A percentile compares a stretch with the other conserved stretches of the same genome.
These are phyloP conservation scores for Morus bassanus DNA, from an alignment of 2,797 vertebrate species.

Conservation along the genomic window DNA sequence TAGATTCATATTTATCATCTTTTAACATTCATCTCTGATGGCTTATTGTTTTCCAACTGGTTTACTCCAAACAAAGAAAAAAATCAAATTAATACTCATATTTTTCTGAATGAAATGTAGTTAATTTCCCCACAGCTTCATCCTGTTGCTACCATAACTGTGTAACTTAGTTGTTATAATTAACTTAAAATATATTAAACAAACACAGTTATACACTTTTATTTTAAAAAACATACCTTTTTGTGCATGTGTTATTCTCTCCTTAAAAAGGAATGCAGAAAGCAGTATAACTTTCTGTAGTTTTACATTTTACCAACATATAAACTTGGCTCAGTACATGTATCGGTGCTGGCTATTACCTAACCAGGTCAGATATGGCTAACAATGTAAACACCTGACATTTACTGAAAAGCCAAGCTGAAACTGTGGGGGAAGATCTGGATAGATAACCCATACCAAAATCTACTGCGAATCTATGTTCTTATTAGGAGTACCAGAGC, in stretches of 20 bases:
- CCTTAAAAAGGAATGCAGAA: neutral
- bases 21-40: neutral
- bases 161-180: neutral
- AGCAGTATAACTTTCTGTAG: neutral
- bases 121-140: neutral
- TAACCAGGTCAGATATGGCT: neutral
- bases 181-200: neutral
- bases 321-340: neutral
- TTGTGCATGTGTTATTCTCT: neutral
- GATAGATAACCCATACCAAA: neutral
- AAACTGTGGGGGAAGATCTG: neutral
- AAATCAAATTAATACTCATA: neutral
- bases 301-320: neutral
- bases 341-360: neutral
- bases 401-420: neutral
- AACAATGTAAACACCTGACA: neutral
- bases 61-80: neutral
- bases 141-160: neutral
- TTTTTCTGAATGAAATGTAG: neutral
- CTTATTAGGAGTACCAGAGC: neutral
- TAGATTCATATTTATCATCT: neutral
- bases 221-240: neutral
- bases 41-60: neutral
- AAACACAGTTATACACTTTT: neutral
- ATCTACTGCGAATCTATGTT: neutral